phyloP scores from a whole-genome alignment of 2,113 vertebrate species.

The Suricata suricatta region DNA sequence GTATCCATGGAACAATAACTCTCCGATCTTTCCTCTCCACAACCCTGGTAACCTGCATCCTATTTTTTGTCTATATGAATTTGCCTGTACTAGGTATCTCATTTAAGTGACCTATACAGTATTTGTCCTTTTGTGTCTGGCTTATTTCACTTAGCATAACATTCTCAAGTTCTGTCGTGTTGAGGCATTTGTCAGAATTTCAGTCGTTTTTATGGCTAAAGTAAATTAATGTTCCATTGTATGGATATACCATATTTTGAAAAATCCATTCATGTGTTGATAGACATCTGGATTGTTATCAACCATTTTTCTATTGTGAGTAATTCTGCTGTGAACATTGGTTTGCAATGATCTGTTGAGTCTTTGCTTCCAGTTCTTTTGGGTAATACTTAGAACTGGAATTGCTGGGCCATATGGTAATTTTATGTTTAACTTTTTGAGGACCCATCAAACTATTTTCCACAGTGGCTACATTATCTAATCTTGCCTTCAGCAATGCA shows the following conservation, averaged over 20 bases:
- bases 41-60: background rate
- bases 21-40: too few species aligned
- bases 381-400: background rate
- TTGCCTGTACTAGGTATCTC: background rate
- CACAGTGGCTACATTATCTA: background rate
- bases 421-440: background rate
- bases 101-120: background rate
- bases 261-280: background rate
- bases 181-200: background rate
- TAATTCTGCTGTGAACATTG: background rate
- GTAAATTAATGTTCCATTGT: background rate
- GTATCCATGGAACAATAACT: background rate
- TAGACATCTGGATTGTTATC: background rate
- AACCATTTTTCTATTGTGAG: background rate
- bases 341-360: background rate
- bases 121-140: background rate
- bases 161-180: background rate
- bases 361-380: background rate
- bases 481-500: background rate
- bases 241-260: background rate
- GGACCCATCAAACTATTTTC: background rate
- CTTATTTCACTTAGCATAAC: background rate
- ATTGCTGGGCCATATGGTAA: background rate
- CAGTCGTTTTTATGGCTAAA: background rate
- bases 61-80: background rate